A percentile compares a stretch with the other conserved stretches of the same genome.
These are phyloP conservation scores for Oligia fasciuncula DNA, from an alignment of 2,888 invertebrate species.

Conservation along the genomic window DNA sequence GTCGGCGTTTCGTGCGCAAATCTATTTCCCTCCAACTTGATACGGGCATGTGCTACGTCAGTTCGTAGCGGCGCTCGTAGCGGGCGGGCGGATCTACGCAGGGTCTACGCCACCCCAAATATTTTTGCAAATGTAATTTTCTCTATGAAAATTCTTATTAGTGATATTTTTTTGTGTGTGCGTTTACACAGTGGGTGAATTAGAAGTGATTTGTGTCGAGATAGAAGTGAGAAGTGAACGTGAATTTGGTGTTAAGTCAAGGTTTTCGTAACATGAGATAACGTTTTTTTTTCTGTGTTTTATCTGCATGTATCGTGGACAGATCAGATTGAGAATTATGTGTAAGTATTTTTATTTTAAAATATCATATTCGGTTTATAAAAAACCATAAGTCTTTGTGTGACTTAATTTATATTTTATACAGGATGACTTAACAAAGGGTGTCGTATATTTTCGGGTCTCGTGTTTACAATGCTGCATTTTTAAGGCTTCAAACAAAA, in stretches of 20 bases:
- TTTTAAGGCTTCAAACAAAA: constrained; percentile 26
- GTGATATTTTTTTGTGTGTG: constrained; percentile 33
- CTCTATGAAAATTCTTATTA: constrained; percentile 76
- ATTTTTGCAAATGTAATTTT: constrained; percentile 71
- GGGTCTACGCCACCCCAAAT: constrained; percentile 56
- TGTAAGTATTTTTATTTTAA: constrained; percentile 62
- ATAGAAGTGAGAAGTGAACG: constrained; percentile 41
- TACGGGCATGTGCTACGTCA: constrained; percentile 82
- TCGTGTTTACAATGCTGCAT: constrained; percentile 47
- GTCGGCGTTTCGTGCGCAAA: constrained; percentile 74
- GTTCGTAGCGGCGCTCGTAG: constrained; percentile 77
- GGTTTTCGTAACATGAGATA: constrained; percentile 63
- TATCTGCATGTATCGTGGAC: constrained; percentile 62
- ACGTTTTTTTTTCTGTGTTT: constrained; percentile 66
- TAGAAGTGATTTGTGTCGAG: constrained; percentile 26
- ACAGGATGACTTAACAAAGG: constrained; percentile 29
- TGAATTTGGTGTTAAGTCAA: constrained; percentile 57
- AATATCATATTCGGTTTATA: not conserved
- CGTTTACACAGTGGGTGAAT: constrained; percentile 30
- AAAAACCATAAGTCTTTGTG: not conserved
- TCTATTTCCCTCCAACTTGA: constrained; percentile 70
- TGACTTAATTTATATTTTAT: not conserved
- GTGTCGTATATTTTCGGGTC: constrained; percentile 22
- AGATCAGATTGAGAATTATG: constrained; percentile 53
- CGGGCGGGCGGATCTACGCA: constrained; percentile 72